These are phyloP conservation scores for Ametastegia equiseti DNA, from an alignment of 2,888 invertebrate species.

Conservation along the genomic window DNA sequence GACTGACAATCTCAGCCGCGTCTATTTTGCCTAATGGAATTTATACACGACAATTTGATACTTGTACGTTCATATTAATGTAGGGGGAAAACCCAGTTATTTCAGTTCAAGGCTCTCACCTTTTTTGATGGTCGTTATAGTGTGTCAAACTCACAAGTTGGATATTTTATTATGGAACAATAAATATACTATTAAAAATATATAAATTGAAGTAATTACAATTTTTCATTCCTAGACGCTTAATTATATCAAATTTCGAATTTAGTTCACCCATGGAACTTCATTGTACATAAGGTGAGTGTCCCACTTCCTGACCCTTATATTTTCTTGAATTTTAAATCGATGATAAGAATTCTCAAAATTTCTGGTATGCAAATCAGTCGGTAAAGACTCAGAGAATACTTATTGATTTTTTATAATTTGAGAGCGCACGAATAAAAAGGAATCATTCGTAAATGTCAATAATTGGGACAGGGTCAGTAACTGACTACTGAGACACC, in stretches of 20 bases:
- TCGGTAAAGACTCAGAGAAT: no score
- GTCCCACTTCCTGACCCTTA: not conserved
- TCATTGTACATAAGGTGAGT: not conserved
- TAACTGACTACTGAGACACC: no score
- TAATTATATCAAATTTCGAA: not conserved
- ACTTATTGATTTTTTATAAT: no score
- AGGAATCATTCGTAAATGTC: no score
- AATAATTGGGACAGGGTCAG: no score
- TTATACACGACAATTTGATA: constrained; percentile 1
- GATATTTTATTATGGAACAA: not conserved
- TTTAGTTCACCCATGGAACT: not conserved
- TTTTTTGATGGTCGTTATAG: not conserved
- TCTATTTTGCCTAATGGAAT: not conserved
- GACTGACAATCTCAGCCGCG: not conserved
- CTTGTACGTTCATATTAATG: constrained; percentile 5
- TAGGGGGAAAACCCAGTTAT: constrained; percentile 28
- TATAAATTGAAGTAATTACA: not conserved
- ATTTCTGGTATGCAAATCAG: no score
- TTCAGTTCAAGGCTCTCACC: constrained; percentile 10
- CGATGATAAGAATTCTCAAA: no score
- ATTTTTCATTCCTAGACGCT: not conserved
- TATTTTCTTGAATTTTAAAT: not conserved
- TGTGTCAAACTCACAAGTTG: not conserved
- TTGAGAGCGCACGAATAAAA: no score
- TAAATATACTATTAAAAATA: not conserved